A percentile compares a stretch with the other conserved stretches of the same genome.
phyloP scores from a whole-genome alignment of 35 echinoderm and acorn worm species.

The Strongylocentrotus purpuratus region DNA sequence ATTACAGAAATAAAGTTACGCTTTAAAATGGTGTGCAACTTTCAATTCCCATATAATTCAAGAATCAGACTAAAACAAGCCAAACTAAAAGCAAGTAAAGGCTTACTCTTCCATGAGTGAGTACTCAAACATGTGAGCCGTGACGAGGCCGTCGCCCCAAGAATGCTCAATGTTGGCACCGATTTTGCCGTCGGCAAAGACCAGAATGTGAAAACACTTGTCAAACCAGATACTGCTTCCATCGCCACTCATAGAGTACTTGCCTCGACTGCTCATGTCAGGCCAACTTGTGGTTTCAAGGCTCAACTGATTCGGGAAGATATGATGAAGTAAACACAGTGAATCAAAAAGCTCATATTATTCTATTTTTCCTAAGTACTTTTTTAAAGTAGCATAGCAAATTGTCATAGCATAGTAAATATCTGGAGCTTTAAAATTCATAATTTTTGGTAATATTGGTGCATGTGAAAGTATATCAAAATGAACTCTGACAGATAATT shows the following conservation, averaged over 20 bases:
- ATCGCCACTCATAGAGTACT: conserved; percentile 53
- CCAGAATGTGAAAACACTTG: conserved; percentile 59
- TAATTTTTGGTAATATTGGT: too few relatives aligned
- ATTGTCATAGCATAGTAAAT: too few relatives aligned
- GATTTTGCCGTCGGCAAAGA: conserved; percentile 66
- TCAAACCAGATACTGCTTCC: conserved; percentile 72
- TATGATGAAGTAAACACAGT: background rate
- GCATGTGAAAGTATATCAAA: too few relatives aligned
- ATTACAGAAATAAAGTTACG: too few relatives aligned
- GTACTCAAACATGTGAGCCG: conserved; percentile 69
- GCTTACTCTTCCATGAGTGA: conserved; percentile 77
- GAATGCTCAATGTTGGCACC: conserved; percentile 78
- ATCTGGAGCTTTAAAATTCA: too few relatives aligned
- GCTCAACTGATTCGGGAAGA: conserved; percentile 47
- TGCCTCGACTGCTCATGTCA: conserved; percentile 53
- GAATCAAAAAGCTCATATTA: too few relatives aligned
- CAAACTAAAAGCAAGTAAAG: background rate
- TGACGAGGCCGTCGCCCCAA: conserved; percentile 79
- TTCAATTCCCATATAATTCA: background rate
- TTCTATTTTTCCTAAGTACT: too few relatives aligned
- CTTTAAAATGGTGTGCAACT: too few relatives aligned
- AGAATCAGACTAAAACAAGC: background rate
- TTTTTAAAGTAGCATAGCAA: too few relatives aligned
- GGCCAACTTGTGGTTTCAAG: conserved; percentile 61
- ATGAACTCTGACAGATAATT: too few relatives aligned